A percentile compares a stretch with the other conserved stretches of the same genome.
Conservation (phyloP, 1,140 invertebrate species). For the Drosophila teissieri region DNA sequence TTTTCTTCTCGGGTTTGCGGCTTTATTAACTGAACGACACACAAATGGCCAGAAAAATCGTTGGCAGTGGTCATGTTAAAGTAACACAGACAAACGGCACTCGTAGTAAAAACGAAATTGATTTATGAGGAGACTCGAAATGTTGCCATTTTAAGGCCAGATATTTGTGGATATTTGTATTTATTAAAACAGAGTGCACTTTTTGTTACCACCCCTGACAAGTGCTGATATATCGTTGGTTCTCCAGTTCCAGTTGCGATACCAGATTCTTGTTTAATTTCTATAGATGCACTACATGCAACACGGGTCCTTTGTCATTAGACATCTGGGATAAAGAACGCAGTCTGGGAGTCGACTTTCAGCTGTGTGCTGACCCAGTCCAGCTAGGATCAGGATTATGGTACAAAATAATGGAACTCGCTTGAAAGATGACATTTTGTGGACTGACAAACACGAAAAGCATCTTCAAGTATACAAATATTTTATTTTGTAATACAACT, state of each 20-base stretch:
- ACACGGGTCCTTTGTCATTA: neutral
- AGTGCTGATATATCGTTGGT: slow-evolving; percentile 10
- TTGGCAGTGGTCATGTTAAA: slow-evolving; percentile 63
- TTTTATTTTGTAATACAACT: too few relatives aligned
- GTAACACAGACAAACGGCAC: slow-evolving; percentile 65
- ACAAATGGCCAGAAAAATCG: slow-evolving; percentile 50
- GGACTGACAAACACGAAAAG: too few relatives aligned
- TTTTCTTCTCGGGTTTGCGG: slow-evolving; percentile 19
- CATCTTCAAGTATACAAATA: too few relatives aligned
- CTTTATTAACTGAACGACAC: slow-evolving; percentile 74
- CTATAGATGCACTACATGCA: neutral
- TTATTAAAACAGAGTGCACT: slow-evolving; percentile 48
- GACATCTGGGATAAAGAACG: too few relatives aligned
- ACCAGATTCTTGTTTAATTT: neutral
- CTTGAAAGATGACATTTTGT: too few relatives aligned
- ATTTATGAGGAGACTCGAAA: slow-evolving; percentile 68
- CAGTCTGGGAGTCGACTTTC: too few relatives aligned
- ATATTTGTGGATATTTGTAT: slow-evolving; percentile 46
- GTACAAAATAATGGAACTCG: too few relatives aligned
- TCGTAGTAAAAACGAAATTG: slow-evolving; percentile 72
- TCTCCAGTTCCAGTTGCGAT: neutral
- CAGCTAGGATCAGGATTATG: too few relatives aligned
- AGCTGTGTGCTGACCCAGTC: too few relatives aligned
- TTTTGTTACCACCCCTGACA: slow-evolving; percentile 52
- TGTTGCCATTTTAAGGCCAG: slow-evolving; percentile 56